These are phyloP conservation scores for Telmatochromis sp. DNA, from an alignment of 2,113 vertebrate species.

Conservation along the genomic window DNA sequence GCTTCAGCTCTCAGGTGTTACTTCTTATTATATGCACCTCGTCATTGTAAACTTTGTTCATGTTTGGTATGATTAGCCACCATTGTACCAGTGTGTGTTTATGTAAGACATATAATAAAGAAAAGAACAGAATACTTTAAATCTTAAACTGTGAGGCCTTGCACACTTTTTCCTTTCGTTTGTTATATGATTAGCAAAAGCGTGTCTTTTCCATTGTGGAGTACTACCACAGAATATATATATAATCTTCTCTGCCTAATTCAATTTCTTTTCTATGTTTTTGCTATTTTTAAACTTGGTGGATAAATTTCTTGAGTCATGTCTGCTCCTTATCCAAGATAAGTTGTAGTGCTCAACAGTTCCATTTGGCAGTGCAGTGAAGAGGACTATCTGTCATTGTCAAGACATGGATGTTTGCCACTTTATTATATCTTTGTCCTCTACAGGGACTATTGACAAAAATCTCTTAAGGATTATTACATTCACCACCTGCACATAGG, in stretches of 20 bases:
- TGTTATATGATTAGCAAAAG: neutral
- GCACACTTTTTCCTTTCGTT: neutral
- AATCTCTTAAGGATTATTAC: constrained; percentile 56
- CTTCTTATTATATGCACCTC: neutral
- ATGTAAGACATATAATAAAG: neutral
- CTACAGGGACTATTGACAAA: constrained; percentile 64
- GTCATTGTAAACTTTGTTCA: neutral
- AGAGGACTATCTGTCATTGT: constrained; percentile 69
- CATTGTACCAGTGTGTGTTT: neutral
- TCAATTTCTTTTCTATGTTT: constrained; percentile 5
- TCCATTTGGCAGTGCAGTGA: constrained; percentile 62
- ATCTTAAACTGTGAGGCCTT: neutral
- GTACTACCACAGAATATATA: neutral
- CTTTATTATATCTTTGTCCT: constrained; percentile 69
- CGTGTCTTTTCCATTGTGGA: neutral
- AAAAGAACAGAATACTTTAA: neutral
- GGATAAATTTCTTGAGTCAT: constrained; percentile 26
- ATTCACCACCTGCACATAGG: neutral
- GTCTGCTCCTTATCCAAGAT: constrained; percentile 51
- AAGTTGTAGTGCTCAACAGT: constrained; percentile 57
- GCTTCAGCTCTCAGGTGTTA: neutral
- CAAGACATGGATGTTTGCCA: constrained; percentile 72
- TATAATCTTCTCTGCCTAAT: neutral
- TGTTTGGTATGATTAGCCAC: neutral
- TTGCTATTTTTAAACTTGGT: constrained; percentile 28